Evolutionary conservation across 2,888 invertebrate genomes (phyloP).

Genomic region (Melinopterus prodromus): DNA sequence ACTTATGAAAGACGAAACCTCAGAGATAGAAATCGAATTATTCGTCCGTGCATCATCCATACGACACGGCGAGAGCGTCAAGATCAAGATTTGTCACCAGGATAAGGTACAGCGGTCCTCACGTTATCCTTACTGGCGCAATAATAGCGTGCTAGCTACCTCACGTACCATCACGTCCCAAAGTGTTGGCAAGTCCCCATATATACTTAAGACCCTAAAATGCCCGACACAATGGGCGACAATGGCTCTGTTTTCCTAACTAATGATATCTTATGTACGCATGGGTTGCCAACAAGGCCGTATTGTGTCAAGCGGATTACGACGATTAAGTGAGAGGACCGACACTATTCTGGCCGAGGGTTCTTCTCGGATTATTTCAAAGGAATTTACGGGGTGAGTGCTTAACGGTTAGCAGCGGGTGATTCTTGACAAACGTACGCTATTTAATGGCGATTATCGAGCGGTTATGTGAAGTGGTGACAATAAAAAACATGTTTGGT

Average conservation of each 20-base stretch:
- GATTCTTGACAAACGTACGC: constrained; percentile 10
- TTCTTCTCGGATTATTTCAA: not conserved
- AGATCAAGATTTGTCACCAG: not conserved
- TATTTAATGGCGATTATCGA: not conserved
- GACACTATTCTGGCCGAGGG: constrained; percentile 26
- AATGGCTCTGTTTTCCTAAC: constrained; percentile 61
- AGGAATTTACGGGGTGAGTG: constrained; percentile 6
- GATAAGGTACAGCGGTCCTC: not conserved
- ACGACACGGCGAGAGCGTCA: not conserved
- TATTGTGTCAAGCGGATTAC: constrained; percentile 41
- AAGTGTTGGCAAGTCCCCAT: constrained; percentile 38
- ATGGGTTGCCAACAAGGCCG: constrained; percentile 55
- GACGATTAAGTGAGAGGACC: constrained; percentile 37
- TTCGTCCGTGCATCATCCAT: not conserved
- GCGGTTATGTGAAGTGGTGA: not conserved
- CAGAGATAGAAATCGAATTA: not conserved
- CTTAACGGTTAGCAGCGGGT: not conserved
- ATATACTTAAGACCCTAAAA: constrained; percentile 55
- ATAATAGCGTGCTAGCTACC: constrained; percentile 15
- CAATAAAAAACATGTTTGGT: too few relatives aligned
- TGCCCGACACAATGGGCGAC: constrained; percentile 59
- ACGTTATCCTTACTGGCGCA: constrained; percentile 8
- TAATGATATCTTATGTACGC: constrained; percentile 61
- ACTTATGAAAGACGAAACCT: not conserved
- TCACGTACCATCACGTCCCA: constrained; percentile 16